Conservation (phyloP, 2,797 vertebrate genomes). For the Channa striata region DNA sequence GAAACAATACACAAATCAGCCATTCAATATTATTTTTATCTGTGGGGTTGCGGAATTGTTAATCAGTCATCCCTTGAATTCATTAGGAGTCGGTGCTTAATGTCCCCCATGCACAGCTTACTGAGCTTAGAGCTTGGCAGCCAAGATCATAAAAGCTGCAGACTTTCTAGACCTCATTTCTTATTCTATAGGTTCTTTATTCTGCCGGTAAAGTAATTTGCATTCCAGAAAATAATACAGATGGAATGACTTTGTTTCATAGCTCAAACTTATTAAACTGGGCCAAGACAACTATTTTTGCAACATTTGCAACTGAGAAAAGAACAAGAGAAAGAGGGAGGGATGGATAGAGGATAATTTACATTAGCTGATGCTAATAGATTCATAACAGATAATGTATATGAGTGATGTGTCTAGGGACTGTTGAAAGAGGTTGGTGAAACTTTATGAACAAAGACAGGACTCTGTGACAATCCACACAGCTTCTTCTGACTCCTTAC, state of each 20-base stretch:
- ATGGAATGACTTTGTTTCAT: constrained; percentile 3
- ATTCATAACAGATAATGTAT: constrained; percentile 12
- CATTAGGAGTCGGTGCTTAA: constrained; percentile 1
- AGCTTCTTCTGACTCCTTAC: constrained; percentile 5
- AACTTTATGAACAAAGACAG: constrained; percentile 50
- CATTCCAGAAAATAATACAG: constrained; percentile 33
- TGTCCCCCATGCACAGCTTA: constrained; percentile 21
- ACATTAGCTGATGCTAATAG: constrained; percentile 19
- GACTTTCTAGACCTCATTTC: constrained; percentile 22
- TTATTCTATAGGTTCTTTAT: constrained; percentile 40
- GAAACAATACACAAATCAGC: constrained; percentile 1
- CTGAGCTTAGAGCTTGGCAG: constrained; percentile 27
- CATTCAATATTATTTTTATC: constrained; percentile 10
- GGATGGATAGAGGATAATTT: neutral
- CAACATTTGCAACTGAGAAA: constrained; percentile 3
- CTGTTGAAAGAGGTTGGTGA: constrained; percentile 52
- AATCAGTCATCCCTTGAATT: constrained; percentile 22
- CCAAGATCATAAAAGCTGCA: constrained; percentile 26
- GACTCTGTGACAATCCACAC: constrained; percentile 32
- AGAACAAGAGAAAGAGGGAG: neutral
- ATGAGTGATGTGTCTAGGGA: constrained; percentile 12
- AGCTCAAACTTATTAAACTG: constrained; percentile 35
- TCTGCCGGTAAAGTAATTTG: constrained; percentile 40
- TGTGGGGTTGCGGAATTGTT: neutral
- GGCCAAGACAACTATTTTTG: constrained; percentile 3